A percentile compares a stretch with the other conserved stretches of the same genome.
These are phyloP conservation scores for Phylloscopus trochiloides DNA, from an alignment of 2,113 vertebrate genomes.

Conservation along the genomic window DNA sequence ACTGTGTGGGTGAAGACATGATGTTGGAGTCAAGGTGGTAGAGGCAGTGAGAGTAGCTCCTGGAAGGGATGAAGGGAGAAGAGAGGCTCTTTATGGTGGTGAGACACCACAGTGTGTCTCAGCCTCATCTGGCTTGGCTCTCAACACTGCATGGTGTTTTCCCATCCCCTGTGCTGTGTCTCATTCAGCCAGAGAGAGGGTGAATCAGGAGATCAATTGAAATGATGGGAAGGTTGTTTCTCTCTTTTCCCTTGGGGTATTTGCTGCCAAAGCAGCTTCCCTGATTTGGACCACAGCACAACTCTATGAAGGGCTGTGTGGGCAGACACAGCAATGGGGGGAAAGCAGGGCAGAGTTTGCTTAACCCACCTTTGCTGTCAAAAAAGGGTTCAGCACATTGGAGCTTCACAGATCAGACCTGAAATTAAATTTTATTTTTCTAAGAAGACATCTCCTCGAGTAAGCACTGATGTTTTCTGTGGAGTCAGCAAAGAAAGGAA, in stretches of 20 bases:
- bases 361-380: background rate
- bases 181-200: background rate
- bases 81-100: background rate
- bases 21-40: background rate
- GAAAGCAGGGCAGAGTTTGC: background rate
- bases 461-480: background rate
- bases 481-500: background rate
- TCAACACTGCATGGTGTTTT: background rate
- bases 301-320: background rate
- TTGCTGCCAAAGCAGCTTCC: background rate
- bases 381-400: rapidly evolving
- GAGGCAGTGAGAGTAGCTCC: background rate
- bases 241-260: background rate
- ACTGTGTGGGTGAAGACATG: background rate
- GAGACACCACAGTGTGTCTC: background rate
- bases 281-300: rapidly evolving
- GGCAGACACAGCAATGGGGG: background rate
- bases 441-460: background rate
- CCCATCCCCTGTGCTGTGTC: background rate
- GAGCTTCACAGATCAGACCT: background rate
- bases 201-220: background rate
- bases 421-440: background rate
- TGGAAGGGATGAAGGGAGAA: background rate
- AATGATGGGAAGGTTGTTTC: background rate
- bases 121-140: background rate